Base-by-base conservation (phyloP, 2,113 vertebrate species). In the Tachysurus vachellii region DNA sequence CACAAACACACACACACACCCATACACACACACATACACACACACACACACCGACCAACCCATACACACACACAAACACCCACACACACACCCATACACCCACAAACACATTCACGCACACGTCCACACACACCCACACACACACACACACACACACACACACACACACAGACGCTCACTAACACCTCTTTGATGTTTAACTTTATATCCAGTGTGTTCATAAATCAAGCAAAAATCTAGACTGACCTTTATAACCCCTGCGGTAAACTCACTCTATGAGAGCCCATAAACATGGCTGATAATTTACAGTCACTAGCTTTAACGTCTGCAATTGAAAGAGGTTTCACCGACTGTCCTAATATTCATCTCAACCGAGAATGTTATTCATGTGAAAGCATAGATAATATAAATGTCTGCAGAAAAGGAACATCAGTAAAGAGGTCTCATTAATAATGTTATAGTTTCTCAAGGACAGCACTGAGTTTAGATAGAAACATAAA, bases 191-290 rank as follows among this genome's bases (percentile, higher is more conserved):
- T 83, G 23, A 61, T 84, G 83, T 89, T 88, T 87, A 85, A 82
- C 88, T 62, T 80, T 62, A 89, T 88, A 88, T 88, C 83, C 82
- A 88, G 79, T 73, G 59, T 86, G 64, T 89, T 88, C 83, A 91
- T 91, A 91, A 91, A 91, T 91, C 90, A 90, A 81, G 76, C 59
- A 83, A 73, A 64, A 81, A 83, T 73, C 88, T 82, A 28, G 31
- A 86, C 53, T 83, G 71, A 21, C 62, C 73, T 68, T 83, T 86
- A 84, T 86, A 56, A 79, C 68, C 75, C 44, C 64, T 70, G 81
- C 56, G 86, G 88, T 64, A 44, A 92, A 84, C 86, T 71, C 56
- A 82, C 86, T 28, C 79, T 83, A 86, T 26, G 77, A 86, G 70
- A 73, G 83, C 86, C 88, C 75, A 91, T 87, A 88, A 89, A 87